Evolutionary conservation across 1,140 invertebrate species (phyloP).

Genomic region (Rhagoletis pomonella): DNA sequence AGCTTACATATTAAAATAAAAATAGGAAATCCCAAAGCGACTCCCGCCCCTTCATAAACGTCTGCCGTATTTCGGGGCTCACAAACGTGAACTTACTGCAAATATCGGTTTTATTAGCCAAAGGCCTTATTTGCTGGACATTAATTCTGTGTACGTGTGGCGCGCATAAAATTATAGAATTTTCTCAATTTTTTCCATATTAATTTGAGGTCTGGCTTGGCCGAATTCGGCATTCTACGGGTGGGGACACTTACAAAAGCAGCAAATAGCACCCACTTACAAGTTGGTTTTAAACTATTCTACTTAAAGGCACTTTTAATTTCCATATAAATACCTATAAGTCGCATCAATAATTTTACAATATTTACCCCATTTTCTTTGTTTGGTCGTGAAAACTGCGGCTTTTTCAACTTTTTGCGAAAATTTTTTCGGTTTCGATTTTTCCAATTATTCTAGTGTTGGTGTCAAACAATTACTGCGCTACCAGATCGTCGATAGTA

Average conservation of each 20-base stretch:
- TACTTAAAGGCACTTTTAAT: not conserved
- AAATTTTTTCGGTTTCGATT: conserved; percentile 56
- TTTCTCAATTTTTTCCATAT: not conserved
- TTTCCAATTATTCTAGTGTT: conserved; percentile 55
- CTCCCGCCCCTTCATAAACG: not conserved
- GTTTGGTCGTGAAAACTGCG: conserved; percentile 52
- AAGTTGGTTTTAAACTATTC: not conserved
- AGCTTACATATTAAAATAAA: no score
- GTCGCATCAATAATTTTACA: not conserved
- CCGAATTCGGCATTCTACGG: not conserved
- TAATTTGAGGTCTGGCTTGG: not conserved
- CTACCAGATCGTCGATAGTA: not conserved
- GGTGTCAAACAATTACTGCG: conserved; percentile 53
- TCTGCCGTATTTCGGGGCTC: no score
- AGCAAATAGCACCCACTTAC: not conserved
- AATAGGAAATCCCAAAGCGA: conserved; percentile 6
- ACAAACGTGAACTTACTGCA: not conserved
- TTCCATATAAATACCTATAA: not conserved
- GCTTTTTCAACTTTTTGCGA: conserved; percentile 54
- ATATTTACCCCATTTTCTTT: conserved; percentile 55
- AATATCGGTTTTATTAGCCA: not conserved
- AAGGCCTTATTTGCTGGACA: not conserved
- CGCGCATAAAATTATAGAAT: not conserved
- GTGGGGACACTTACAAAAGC: conserved; percentile 19
- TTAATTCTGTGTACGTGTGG: not conserved